Evolutionary conservation across 2,888 invertebrate species (phyloP), one percentile per base, ranked within the genome.

Genomic region (Aleiodes alternator): DNA sequence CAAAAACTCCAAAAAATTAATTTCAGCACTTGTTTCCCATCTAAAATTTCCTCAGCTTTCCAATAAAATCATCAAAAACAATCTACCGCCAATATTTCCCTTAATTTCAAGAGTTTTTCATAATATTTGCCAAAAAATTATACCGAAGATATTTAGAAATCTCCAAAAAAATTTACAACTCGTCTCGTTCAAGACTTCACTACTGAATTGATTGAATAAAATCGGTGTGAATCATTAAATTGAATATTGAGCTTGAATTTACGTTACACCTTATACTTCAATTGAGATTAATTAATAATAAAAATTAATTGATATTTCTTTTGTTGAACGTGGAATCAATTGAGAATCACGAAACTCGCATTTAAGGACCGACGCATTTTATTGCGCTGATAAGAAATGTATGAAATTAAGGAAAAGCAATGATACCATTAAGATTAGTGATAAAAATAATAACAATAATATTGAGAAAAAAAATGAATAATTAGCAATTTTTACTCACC

Each of bases 211-310:
- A 66, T 51, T 53, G 69, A 34, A 1, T 6, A 3, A 72, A 64
- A 59, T n/a, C 14, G 57, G 16, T n/a, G 14, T 61, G 53, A 68
- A 69, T 59, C 48, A 51, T n/a, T 73, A 34, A 11, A 69, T 68
- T 48, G 9, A 23, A 23, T 23, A 38, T 9, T 43, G 61, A 76
- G 69, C 70, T 61, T 11, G 59, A 73, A 69, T 57, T 61, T 84
- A 81, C 82, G 86, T 89, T 87, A 87, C 88, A 89, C 84, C 89
- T 89, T 89, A 87, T 86, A 87, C 89, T 87, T 86, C 84, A 69
- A 64, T 69, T 68, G 59, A 71, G 73, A 73, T 73, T 53, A 53
- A 14, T 16, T 53, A 6, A 34, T 6, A 53, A 53, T 53, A 14
- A 16, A 53, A 53, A 53, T 51, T 51, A n/a, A 29, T 61, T 14